Evolutionary conservation across 2,888 invertebrate genomes (phyloP).

Genomic region (Drosophila mimetica): DNA sequence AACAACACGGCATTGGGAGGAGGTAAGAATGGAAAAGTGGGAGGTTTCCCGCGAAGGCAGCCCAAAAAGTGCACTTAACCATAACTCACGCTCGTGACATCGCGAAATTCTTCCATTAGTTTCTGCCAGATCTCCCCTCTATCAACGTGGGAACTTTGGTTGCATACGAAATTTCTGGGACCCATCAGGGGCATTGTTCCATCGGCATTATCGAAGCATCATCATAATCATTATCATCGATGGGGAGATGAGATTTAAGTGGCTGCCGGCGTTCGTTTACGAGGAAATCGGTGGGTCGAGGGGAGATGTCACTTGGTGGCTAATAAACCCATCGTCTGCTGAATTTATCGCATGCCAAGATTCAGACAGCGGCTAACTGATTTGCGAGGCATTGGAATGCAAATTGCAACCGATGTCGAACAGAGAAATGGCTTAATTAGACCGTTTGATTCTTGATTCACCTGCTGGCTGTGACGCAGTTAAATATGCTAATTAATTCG

Average conservation of each 20-base stretch:
- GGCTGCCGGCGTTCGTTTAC: constrained; percentile 59
- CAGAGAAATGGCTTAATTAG: constrained; percentile 44
- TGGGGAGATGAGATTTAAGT: constrained; percentile 56
- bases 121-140: constrained; percentile 23
- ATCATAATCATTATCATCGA: constrained; percentile 41
- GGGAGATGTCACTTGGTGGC: constrained; percentile 47
- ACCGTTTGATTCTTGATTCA: constrained; percentile 22
- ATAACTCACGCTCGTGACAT: constrained; percentile 72
- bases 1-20: constrained; percentile 15
- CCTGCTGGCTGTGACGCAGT: constrained; percentile 20
- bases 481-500: constrained; percentile 30
- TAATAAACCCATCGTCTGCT: constrained; percentile 69
- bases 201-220: constrained; percentile 38
- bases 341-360: constrained; percentile 55
- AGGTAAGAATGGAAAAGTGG: neutral
- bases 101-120: constrained; percentile 71
- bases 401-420: constrained; percentile 35
- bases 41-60: constrained; percentile 1
- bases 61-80: constrained; percentile 75
- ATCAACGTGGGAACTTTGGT: constrained; percentile 23
- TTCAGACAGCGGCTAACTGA: constrained; percentile 31
- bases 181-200: constrained; percentile 32
- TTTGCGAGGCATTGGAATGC: constrained; percentile 41
- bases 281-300: constrained; percentile 33
- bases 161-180: constrained; percentile 63